Conservation (phyloP, 1,140 invertebrate species). For the Drosophila trapezifrons region DNA sequence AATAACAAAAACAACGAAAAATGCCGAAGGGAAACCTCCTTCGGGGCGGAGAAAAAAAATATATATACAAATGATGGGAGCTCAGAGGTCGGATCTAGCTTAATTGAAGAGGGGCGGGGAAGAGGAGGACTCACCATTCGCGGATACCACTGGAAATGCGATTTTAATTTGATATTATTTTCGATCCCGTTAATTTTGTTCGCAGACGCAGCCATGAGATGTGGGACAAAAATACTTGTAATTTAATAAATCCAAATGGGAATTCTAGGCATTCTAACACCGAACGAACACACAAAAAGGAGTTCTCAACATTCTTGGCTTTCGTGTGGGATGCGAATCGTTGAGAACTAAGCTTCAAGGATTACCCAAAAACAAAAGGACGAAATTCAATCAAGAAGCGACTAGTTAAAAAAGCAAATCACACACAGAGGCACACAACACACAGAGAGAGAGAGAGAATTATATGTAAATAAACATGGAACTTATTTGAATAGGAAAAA, state of each 20-base stretch:
- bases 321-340: slow-evolving; percentile 37
- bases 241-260: slow-evolving; percentile 47
- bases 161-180: slow-evolving; percentile 47
- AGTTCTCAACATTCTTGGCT: slow-evolving; percentile 41
- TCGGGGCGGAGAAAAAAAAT: slow-evolving; percentile 1
- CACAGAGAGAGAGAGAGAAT: slow-evolving; percentile 1
- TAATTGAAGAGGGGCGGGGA: slow-evolving; percentile 1
- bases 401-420: slow-evolving; percentile 53
- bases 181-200: slow-evolving; percentile 45
- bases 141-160: slow-evolving; percentile 78
- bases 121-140: slow-evolving; percentile 77
- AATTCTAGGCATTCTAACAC: slow-evolving; percentile 34
- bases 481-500: slow-evolving; percentile 25
- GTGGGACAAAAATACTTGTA: slow-evolving; percentile 39
- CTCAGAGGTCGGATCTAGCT: slow-evolving; percentile 22
- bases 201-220: slow-evolving; percentile 36
- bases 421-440: slow-evolving; percentile 16
- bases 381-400: slow-evolving; percentile 48
- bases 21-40: slow-evolving; percentile 11
- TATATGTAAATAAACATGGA: slow-evolving; percentile 17
- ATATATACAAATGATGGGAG: slow-evolving; percentile 6
- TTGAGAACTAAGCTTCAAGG: slow-evolving; percentile 41
- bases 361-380: slow-evolving; percentile 48
- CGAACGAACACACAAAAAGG: slow-evolving; percentile 25
- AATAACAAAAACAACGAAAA: slow-evolving; percentile 34